These are phyloP conservation scores for Prunella strophiata DNA, from an alignment of 2,797 vertebrate genomes.

Conservation along the genomic window DNA sequence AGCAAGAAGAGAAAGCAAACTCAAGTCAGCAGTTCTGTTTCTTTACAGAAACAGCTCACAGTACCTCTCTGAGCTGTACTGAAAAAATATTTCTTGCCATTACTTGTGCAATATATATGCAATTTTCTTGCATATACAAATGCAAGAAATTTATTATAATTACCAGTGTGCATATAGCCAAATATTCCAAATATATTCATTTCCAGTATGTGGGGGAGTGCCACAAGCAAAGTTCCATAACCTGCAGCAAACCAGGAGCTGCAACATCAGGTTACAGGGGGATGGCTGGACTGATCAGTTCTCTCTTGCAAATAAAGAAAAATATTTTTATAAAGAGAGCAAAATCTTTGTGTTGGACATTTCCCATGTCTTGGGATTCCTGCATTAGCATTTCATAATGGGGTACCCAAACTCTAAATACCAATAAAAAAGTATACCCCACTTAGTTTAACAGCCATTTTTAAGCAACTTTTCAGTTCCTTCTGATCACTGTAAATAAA, in stretches of 20 bases:
- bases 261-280: neutral
- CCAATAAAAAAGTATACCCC: neutral
- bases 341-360: neutral
- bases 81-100: neutral
- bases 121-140: neutral
- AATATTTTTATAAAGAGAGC: neutral
- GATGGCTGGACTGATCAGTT: neutral
- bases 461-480: neutral
- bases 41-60: neutral
- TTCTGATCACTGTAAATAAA: neutral
- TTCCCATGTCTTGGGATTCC: neutral
- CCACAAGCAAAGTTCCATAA: neutral
- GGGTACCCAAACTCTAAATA: neutral
- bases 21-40: neutral
- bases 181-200: neutral
- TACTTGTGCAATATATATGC: accelerated
- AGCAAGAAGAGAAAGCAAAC: neutral
- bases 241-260: neutral
- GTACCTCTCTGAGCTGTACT: neutral
- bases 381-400: neutral
- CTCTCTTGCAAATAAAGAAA: neutral
- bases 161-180: neutral
- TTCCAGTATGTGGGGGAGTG: neutral
- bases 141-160: neutral
- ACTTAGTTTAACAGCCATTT: neutral